Conservation (phyloP, 1,140 invertebrate species). For the Hormaphis cornu region DNA sequence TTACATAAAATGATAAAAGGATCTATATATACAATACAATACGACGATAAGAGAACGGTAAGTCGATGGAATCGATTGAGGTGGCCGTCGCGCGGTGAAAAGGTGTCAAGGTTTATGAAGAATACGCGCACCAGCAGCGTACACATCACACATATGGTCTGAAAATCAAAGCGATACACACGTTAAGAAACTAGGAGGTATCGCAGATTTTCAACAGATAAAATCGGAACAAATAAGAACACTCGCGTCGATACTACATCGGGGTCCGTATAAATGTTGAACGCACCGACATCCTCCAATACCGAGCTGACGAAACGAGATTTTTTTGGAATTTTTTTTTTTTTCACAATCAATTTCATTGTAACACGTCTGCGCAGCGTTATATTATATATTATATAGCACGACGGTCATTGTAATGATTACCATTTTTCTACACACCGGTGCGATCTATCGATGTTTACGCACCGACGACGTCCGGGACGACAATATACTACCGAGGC, state of each 20-base stretch:
- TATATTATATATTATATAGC: no score
- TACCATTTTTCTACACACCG: not conserved
- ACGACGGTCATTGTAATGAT: no score
- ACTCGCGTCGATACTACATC: no score
- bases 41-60: conserved; percentile 1
- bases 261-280: no score
- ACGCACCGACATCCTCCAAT: no score
- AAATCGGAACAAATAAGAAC: not conserved
- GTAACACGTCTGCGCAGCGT: no score
- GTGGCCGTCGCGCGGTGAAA: not conserved
- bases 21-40: no score
- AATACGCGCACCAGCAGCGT: no score
- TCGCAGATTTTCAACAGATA: not conserved
- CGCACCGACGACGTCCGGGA: not conserved
- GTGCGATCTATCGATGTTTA: not conserved
- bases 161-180: not conserved
- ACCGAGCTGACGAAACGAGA: no score
- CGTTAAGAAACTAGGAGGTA: not conserved
- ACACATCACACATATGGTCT: no score
- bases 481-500: not conserved
- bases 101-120: conserved; percentile 11
- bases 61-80: not conserved
- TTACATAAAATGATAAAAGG: not conserved
- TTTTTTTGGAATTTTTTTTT: no score
- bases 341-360: no score